Base-by-base conservation (phyloP, 1,140 invertebrate genomes). In the Trichonephila inaurata region DNA sequence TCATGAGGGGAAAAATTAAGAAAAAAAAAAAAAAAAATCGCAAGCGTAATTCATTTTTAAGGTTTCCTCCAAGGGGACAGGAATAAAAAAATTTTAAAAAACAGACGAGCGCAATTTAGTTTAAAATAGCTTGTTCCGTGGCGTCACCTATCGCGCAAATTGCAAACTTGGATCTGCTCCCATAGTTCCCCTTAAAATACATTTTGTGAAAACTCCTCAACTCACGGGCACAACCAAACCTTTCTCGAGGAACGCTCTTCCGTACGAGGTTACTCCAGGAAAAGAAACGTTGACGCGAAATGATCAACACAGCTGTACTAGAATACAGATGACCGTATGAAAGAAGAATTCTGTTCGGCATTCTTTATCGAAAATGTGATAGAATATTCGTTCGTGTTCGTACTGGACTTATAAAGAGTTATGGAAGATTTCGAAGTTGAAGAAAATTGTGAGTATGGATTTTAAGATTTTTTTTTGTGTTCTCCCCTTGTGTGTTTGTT, bases 401-500 rank as follows among this genome's bases (percentile, higher is more conserved):
- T 58, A 6, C 51, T 21, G 21, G 21, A 51, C 19, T 83, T n/a
- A 18, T 18, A 18, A 87, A 33, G 24, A 5, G 21, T 60, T 2
- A 87, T 87, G 85, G 85, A 87, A 62, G 85, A 87, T 64, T 28
- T 19, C 12, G 85, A 87, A 87, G 24, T 40, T 8, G 85, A 87
- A 33, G 85, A 87, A 6, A 33, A 87, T 7, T 87, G 85, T 87
- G 85, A 87, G 85, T 87, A 87, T 64, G 19, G 24, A 64, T 64
- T 87, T 87, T 87, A 40, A 2, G 51, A 51, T 51, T 51, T 51
- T 51, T 51, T 51, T 7, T n/a, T n/a, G n/a, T 12, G 0, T 5
- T 12, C 51, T n/a, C 10, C 51, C 51, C 51, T 12, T 51, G 51
- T 51, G 51, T 51, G 72, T 77, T 40, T 24, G 33, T 40, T 40